Conservation (phyloP, 2,113 vertebrate genomes). For the Dicrurus megarhynchus region DNA sequence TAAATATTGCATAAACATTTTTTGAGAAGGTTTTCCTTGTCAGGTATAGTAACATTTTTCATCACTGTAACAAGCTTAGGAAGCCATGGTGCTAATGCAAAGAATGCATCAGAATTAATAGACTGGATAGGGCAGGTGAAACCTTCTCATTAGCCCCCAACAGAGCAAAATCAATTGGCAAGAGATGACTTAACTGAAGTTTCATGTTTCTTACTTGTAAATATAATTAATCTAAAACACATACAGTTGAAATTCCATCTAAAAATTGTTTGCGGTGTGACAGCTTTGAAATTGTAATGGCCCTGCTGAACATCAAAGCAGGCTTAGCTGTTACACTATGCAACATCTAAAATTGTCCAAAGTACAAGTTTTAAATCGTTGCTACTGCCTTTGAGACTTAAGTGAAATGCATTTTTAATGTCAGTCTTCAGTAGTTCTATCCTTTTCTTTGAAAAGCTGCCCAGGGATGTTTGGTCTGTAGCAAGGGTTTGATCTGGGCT, state of each 20-base stretch:
- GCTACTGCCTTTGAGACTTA: not conserved
- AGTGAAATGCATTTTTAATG: not conserved
- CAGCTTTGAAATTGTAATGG: not conserved
- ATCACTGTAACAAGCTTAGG: not conserved
- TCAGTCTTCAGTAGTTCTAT: not conserved
- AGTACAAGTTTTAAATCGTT: not conserved
- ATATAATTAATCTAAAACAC: not conserved
- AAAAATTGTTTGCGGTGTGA: not conserved
- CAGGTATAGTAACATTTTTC: not conserved
- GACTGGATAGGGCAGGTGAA: not conserved
- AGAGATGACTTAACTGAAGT: not conserved
- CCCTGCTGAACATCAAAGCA: not conserved
- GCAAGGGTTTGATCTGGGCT: not conserved
- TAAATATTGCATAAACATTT: slow-evolving; percentile 43
- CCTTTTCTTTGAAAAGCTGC: not conserved
- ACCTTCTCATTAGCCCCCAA: not conserved
- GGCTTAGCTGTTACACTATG: not conserved
- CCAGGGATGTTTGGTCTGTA: not conserved
- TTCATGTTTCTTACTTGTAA: not conserved
- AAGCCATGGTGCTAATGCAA: not conserved
- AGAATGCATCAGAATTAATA: not conserved
- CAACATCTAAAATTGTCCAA: not conserved
- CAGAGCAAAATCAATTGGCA: not conserved
- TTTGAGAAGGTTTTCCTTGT: slow-evolving; percentile 35
- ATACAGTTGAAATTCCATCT: not conserved